A percentile compares a stretch with the other conserved stretches of the same genome.
These are phyloP conservation scores for Myotis findleyi DNA, from an alignment of 2,797 vertebrate genomes.

Conservation along the genomic window DNA sequence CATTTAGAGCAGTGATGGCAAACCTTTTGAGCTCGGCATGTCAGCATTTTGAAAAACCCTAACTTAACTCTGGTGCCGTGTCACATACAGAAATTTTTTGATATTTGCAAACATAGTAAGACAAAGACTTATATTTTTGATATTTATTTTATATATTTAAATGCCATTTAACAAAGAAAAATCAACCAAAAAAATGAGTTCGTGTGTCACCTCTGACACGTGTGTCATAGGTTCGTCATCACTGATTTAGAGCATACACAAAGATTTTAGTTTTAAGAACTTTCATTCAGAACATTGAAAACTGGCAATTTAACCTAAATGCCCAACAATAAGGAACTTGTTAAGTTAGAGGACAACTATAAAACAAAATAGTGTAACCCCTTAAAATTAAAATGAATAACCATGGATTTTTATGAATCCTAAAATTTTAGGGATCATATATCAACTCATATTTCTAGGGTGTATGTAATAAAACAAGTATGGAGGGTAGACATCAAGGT, in stretches of 20 bases:
- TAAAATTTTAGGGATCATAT: neutral
- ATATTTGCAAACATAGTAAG: too few relatives aligned
- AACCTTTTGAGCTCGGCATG: too few relatives aligned
- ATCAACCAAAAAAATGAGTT: too few relatives aligned
- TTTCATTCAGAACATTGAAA: conserved; percentile 39
- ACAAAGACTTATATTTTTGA: too few relatives aligned
- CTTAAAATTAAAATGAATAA: neutral
- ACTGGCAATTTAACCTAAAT: neutral
- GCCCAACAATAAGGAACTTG: neutral
- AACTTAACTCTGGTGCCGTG: too few relatives aligned
- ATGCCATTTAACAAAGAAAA: too few relatives aligned
- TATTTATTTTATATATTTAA: too few relatives aligned
- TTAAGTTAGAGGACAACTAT: neutral
- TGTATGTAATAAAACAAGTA: neutral
- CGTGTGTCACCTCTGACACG: too few relatives aligned
- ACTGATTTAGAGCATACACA: neutral
- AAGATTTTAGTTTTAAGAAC: neutral
- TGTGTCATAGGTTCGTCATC: too few relatives aligned
- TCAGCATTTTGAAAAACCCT: too few relatives aligned
- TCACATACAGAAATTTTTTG: too few relatives aligned
- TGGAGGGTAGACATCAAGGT: neutral
- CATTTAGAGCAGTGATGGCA: neutral
- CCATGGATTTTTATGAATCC: neutral
- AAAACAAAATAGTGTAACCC: conserved; percentile 5
- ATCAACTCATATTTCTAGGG: neutral